Evolutionary conservation across 1,140 invertebrate species (phyloP), one percentile per base, ranked within the genome.

Genomic region (Bombus haemorrhoidalis): DNA sequence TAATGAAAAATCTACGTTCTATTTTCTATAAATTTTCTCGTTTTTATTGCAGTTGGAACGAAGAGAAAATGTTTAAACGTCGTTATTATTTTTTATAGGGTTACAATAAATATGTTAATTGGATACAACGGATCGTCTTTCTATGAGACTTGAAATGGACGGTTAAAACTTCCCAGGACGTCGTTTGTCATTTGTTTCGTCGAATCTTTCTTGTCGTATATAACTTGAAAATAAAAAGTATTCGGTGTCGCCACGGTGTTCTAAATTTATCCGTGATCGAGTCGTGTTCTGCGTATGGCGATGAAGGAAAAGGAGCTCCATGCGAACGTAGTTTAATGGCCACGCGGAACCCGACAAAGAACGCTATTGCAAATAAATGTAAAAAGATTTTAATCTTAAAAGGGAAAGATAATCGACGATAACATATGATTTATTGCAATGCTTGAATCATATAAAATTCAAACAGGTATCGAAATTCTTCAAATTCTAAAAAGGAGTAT

Each of bases 221-320:
- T 62, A 62, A 62, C 59, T 9, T 13, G 43, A 73, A 32, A 25
- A 10, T 47, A 47, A 22, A 43, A 73, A 9, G 34, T 37, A 47
- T 76, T 76, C 34, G 74, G 3, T 39, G 64, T 83, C 28, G 25
- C 25, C 71, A 41, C 15, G 9, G 15, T 53, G 32, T 75, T 83
- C 72, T 83, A 82, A 82, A 82, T 83, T 83, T 83, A 75, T 66
- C 72, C 59, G 15, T 83, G 81, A 75, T 83, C 72, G 43, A 75
- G 62, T 53, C 41, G 6, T 13, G n/a, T 3, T 22, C 39, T 43
- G 43, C 34, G 13, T 73, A 74, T 62, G 80, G 80, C n/a, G 22
- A 39, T 32, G 32, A n/a, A 72, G 32, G 68, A 72, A 81, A 71
- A n/a, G 37, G 13, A 37, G 28, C 5, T 41, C 28, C 47, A 32